phyloP scores from a whole-genome alignment of 2,888 invertebrate genomes.

The Lottia scabra region DNA sequence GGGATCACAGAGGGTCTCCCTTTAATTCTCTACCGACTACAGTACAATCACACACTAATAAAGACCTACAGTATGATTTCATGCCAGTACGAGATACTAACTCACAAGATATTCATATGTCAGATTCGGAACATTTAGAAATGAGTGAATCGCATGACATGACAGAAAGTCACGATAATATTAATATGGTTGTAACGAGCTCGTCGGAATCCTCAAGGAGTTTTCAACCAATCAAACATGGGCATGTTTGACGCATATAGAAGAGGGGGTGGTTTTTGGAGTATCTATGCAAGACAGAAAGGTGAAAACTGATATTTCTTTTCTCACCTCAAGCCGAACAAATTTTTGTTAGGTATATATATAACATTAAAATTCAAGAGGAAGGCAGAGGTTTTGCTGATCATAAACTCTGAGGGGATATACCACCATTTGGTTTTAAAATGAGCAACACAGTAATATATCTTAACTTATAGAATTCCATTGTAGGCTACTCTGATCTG shows the following conservation, averaged over 20 bases:
- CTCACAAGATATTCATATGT: slow-evolving; percentile 55
- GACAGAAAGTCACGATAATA: slow-evolving; percentile 37
- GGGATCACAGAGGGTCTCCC: slow-evolving; percentile 31
- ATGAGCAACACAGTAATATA: too few species aligned
- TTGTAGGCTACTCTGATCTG: too few species aligned
- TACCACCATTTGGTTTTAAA: too few species aligned
- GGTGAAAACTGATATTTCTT: not conserved
- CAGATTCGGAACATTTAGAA: slow-evolving; percentile 59
- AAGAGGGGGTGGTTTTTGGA: not conserved
- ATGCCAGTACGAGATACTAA: slow-evolving; percentile 43
- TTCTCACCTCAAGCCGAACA: too few species aligned
- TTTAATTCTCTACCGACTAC: slow-evolving; percentile 7
- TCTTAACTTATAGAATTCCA: too few species aligned
- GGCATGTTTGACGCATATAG: slow-evolving; percentile 25
- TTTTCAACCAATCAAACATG: slow-evolving; percentile 37
- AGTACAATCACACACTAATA: not conserved
- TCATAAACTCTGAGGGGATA: too few species aligned
- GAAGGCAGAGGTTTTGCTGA: too few species aligned
- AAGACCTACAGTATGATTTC: slow-evolving; percentile 47
- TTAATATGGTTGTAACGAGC: slow-evolving; percentile 20
- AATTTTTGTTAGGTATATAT: too few species aligned
- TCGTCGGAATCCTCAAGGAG: slow-evolving; percentile 25
- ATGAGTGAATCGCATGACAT: slow-evolving; percentile 54
- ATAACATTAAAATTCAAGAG: too few species aligned
- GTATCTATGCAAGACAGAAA: not conserved